These are phyloP conservation scores for Apteryx mantelli DNA, from an alignment of 2,113 vertebrate species.

Conservation along the genomic window DNA sequence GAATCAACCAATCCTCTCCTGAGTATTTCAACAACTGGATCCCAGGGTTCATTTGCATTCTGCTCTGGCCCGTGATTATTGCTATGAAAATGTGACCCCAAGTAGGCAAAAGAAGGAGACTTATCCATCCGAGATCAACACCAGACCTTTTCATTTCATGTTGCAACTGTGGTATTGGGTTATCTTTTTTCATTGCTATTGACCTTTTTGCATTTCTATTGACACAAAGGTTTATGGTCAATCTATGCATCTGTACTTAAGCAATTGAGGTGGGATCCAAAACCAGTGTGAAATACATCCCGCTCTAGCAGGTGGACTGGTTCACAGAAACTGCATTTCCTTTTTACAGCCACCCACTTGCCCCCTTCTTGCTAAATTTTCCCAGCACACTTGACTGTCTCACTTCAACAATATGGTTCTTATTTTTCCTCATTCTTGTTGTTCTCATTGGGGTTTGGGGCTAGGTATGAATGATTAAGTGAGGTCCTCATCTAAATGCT, in stretches of 20 bases:
- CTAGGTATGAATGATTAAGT: not conserved
- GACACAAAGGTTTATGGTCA: not conserved
- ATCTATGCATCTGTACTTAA: not conserved
- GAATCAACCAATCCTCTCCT: not conserved
- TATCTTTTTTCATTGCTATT: not conserved
- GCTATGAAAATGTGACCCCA: not conserved
- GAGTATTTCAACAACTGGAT: not conserved
- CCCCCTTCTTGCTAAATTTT: not conserved
- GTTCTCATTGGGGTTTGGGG: not conserved
- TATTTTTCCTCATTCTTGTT: not conserved
- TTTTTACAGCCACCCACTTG: not conserved
- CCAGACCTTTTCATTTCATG: not conserved
- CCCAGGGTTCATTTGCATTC: not conserved
- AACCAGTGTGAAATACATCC: not conserved
- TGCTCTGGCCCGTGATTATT: not conserved
- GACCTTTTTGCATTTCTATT: not conserved
- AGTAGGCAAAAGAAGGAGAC: not conserved
- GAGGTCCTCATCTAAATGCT: not conserved
- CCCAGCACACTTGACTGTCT: not conserved
- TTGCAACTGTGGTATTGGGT: no score
- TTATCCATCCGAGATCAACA: not conserved
- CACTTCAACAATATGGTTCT: not conserved
- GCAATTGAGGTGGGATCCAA: not conserved
- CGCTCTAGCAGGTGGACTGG: accelerated
- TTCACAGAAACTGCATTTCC: not conserved